Percentiles rank a stretch among this genome's conserved stretches.
Evolutionary conservation across 2,113 vertebrate genomes (phyloP).

Genomic region (Forbesichthys agassizii): DNA sequence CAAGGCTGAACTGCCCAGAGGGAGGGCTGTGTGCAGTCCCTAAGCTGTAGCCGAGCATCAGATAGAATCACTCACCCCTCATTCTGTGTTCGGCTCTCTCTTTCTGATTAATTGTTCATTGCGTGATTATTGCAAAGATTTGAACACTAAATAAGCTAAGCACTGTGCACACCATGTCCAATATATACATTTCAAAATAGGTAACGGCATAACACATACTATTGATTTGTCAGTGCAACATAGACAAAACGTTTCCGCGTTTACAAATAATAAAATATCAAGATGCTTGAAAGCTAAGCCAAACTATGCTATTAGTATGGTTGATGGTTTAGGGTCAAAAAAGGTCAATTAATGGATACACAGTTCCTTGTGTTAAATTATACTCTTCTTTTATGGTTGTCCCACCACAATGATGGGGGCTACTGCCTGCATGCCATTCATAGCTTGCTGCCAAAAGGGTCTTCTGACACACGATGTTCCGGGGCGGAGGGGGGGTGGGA

Average conservation of each 20-base stretch:
- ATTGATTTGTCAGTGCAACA: too few species aligned
- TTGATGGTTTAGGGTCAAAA: too few species aligned
- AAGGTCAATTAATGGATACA: too few species aligned
- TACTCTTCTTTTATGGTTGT: constrained; percentile 9
- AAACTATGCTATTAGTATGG: too few species aligned
- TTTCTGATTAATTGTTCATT: constrained; percentile 38
- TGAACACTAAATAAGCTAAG: too few species aligned
- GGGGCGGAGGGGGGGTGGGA: constrained; percentile 23
- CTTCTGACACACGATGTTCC: constrained; percentile 61
- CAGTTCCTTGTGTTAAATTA: background rate
- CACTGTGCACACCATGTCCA: too few species aligned
- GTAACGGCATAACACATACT: too few species aligned
- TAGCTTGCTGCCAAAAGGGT: constrained; percentile 63
- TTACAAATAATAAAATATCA: too few species aligned
- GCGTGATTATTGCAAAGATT: background rate
- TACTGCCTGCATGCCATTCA: constrained; percentile 60
- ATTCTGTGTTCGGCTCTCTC: background rate
- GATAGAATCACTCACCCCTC: constrained; percentile 61
- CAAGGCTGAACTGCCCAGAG: constrained; percentile 66
- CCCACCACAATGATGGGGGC: constrained; percentile 23
- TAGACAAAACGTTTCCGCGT: too few species aligned
- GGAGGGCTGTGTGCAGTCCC: constrained; percentile 62
- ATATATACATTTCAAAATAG: too few species aligned
- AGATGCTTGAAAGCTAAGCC: too few species aligned
- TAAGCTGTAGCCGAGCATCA: constrained; percentile 59